Evolutionary conservation across 1,140 invertebrate genomes (phyloP).

Genomic region (Proales similis): DNA sequence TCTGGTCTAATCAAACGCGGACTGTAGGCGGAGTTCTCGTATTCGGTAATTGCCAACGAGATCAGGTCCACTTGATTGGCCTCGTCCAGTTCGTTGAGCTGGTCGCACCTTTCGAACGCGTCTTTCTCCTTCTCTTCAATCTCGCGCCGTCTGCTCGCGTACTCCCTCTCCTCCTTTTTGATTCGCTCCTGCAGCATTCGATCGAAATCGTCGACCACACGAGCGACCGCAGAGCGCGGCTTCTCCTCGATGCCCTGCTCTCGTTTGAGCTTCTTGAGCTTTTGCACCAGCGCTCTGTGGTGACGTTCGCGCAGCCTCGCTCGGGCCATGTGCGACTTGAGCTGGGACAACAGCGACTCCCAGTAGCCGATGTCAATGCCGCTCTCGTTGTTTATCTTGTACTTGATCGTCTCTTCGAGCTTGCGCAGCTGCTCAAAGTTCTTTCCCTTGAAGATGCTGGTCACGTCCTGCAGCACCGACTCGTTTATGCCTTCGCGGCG

Average conservation of each 20-base stretch:
- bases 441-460: slow-evolving; percentile 84
- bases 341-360: slow-evolving; percentile 82
- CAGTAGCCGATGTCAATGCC: slow-evolving; percentile 94
- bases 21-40: slow-evolving; percentile 1
- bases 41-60: slow-evolving; percentile 3
- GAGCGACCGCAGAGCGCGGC: slow-evolving; percentile 39
- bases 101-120: slow-evolving; percentile 10
- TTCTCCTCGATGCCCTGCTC: slow-evolving; percentile 53
- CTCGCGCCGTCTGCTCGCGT: slow-evolving; percentile 42
- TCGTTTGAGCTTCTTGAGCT: slow-evolving; percentile 78
- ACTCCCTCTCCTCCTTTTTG: slow-evolving; percentile 39
- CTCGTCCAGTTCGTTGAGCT: slow-evolving; percentile 8
- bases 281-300: slow-evolving; percentile 78
- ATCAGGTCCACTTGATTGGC: slow-evolving; percentile 16
- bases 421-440: slow-evolving; percentile 73
- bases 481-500: slow-evolving; percentile 85
- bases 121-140: slow-evolving; percentile 30
- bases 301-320: slow-evolving; percentile 82
- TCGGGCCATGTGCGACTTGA: slow-evolving; percentile 90
- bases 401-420: slow-evolving; percentile 76
- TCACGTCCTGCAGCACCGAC: slow-evolving; percentile 80
- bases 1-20: slow-evolving; percentile 7
- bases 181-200: background rate
- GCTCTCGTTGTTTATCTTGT: slow-evolving; percentile 66
- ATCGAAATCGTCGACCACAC: background rate